Percentiles rank a stretch among this genome's conserved stretches.
Conservation (phyloP, 2,113 vertebrate genomes). For the Coracopsis vasa region DNA sequence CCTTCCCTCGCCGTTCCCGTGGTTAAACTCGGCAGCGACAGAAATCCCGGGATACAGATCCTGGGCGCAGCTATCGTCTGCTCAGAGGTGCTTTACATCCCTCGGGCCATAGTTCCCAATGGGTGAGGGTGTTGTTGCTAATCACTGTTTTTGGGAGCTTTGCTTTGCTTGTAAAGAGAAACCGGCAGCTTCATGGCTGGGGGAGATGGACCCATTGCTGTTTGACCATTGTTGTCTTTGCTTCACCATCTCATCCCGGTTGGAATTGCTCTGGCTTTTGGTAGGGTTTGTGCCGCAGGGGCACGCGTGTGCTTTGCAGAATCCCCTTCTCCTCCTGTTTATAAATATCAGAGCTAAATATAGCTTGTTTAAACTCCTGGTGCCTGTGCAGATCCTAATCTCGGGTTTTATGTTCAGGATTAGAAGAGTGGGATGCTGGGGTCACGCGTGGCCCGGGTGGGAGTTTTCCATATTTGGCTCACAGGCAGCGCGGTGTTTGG, state of each 20-base stretch:
- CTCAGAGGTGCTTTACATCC: background rate
- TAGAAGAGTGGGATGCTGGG: background rate
- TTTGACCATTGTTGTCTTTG: background rate
- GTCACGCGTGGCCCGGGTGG: background rate
- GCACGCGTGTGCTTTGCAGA: background rate
- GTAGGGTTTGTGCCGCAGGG: background rate
- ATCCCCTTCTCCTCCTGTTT: slow-evolving; percentile 16
- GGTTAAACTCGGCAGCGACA: background rate
- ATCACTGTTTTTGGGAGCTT: background rate
- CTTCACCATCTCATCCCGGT: background rate
- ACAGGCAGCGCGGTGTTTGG: background rate
- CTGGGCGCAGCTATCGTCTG: background rate
- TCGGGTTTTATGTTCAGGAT: slow-evolving; percentile 24
- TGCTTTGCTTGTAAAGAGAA: background rate
- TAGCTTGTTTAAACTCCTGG: slow-evolving; percentile 54
- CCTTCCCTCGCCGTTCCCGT: background rate
- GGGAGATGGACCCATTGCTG: background rate
- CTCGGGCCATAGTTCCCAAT: background rate
- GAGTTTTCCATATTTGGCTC: slow-evolving; percentile 30
- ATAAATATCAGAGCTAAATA: slow-evolving; percentile 51
- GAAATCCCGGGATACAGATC: background rate
- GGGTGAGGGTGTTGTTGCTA: background rate
- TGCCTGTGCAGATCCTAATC: slow-evolving; percentile 51
- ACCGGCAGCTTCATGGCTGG: background rate
- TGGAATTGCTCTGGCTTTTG: background rate